phyloP scores from a whole-genome alignment of 2,888 invertebrate genomes.

The Salticus scenicus region DNA sequence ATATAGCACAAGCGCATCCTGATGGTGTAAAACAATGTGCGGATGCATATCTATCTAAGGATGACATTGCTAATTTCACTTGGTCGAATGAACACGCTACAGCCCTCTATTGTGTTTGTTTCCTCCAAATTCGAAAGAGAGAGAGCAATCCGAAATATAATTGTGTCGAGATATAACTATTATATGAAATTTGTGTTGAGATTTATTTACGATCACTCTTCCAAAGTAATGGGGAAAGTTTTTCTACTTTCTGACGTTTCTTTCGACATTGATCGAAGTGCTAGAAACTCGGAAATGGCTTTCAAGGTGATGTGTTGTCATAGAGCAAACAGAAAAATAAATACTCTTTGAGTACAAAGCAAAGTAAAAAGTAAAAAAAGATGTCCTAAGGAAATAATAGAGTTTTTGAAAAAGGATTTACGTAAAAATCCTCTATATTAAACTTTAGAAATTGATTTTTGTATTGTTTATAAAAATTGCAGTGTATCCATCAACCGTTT shows the following conservation, averaged over 20 bases:
- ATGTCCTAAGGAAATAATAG: no score
- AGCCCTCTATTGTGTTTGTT: not conserved
- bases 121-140: not conserved
- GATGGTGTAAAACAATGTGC: not conserved
- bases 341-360: no score
- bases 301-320: conserved; percentile 16
- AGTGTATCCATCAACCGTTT: no score
- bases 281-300: not conserved
- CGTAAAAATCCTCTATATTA: no score
- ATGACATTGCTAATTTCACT: not conserved
- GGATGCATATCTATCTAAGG: not conserved
- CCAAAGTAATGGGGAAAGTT: not conserved
- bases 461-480: no score
- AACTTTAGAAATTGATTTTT: no score
- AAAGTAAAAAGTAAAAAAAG: no score
- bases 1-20: no score
- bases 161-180: no score
- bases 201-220: not conserved
- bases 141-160: no score
- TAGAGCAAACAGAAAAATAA: not conserved
- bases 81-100: not conserved
- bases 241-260: not conserved
- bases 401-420: no score
- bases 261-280: conserved; percentile 9
- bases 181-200: no score